phyloP scores from a whole-genome alignment of 2,113 vertebrate genomes.

The Sitta europaea region DNA sequence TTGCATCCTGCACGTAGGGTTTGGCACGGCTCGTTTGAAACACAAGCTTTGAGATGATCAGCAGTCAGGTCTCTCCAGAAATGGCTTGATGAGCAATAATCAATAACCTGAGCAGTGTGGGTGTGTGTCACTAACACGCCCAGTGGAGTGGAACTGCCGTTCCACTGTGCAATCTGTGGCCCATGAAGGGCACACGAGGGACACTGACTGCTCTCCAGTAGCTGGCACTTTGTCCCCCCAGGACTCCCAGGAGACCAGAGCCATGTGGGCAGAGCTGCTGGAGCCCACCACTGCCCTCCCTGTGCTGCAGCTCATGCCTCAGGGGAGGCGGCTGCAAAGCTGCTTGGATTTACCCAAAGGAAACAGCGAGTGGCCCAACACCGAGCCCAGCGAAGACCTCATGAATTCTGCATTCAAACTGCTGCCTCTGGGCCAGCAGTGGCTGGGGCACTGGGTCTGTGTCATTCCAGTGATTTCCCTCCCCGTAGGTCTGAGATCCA shows the following conservation, averaged over 20 bases:
- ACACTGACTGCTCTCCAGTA: fast-evolving
- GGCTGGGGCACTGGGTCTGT: background rate
- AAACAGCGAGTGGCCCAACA: background rate
- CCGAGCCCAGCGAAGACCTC: background rate
- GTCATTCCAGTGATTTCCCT: background rate
- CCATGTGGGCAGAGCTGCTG: background rate
- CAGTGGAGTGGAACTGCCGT: fast-evolving
- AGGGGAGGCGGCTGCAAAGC: background rate
- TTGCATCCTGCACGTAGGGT: background rate
- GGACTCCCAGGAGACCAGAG: background rate
- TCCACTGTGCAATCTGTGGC: fast-evolving
- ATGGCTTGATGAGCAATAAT: background rate
- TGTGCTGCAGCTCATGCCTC: fast-evolving
- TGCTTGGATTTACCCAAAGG: background rate
- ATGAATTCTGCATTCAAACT: background rate
- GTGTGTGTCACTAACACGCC: fast-evolving
- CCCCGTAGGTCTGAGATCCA: background rate
- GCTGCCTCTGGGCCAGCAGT: background rate
- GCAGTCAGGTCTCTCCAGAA: background rate
- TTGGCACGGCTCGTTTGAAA: background rate
- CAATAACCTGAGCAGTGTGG: background rate
- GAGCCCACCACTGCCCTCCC: background rate
- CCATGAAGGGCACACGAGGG: background rate
- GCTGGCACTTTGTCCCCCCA: background rate
- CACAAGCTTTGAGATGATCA: background rate